Conservation (phyloP, 92 coral and sea anemone genomes). For the Muricea muricata region DNA sequence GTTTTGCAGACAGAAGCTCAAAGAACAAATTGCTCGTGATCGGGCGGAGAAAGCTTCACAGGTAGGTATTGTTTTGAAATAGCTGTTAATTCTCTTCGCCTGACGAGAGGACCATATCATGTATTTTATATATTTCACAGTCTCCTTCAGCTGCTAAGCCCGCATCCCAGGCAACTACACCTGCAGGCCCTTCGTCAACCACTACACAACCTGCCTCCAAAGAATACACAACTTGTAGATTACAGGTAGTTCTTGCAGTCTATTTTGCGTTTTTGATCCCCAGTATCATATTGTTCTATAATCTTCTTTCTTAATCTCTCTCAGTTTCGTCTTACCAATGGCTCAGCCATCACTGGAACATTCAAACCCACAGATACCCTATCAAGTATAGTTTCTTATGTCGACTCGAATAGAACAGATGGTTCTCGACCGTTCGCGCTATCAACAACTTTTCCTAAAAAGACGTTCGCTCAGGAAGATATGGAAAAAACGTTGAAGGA, state of each 20-base stretch:
- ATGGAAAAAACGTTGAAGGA: conserved; percentile 82
- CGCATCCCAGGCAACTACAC: conserved; percentile 46
- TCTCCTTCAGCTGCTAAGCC: conserved; percentile 34
- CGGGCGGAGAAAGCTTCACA: conserved; percentile 88
- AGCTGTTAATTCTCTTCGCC: neutral
- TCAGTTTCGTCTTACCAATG: conserved; percentile 93
- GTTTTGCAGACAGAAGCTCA: conserved; percentile 84
- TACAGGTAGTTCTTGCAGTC: too few species aligned
- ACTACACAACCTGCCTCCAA: conserved; percentile 46
- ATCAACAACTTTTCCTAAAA: conserved; percentile 96
- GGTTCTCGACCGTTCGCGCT: conserved; percentile 81
- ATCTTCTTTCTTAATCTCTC: neutral
- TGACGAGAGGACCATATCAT: too few species aligned
- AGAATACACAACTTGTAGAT: conserved; percentile 79
- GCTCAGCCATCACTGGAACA: conserved; percentile 79
- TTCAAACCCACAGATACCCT: conserved; percentile 87
- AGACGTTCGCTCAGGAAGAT: conserved; percentile 83
- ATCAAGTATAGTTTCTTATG: conserved; percentile 71
- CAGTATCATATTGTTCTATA: neutral
- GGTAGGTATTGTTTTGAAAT: too few species aligned
- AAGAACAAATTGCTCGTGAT: conserved; percentile 93
- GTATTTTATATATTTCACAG: neutral
- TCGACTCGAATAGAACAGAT: conserved; percentile 84
- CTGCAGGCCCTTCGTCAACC: conserved; percentile 46
- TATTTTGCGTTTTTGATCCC: too few species aligned